Evolutionary conservation across 2,888 invertebrate genomes (phyloP), one percentile per base, ranked within the genome.

Genomic region (Thumatha senex): DNA sequence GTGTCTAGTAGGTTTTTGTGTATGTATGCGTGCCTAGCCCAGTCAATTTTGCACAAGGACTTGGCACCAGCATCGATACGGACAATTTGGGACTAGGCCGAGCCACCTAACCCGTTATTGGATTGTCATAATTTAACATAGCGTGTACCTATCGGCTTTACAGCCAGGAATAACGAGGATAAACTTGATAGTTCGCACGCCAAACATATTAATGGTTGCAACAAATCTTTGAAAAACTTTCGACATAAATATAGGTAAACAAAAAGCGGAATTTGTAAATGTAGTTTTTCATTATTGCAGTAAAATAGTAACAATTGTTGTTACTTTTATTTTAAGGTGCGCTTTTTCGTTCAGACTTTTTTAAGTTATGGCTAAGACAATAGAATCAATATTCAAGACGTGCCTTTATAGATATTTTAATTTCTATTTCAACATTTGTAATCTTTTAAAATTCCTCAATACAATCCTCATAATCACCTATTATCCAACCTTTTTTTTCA

Each of bases 41-140:
- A 63, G 67, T 63, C 66, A 68, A 74, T 73, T 74, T 72, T 74
- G 75, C 74, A 70, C 73, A 57, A 70, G 70, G 70, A 87, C 80
- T 89, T 90, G 89, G 90, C 88, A 89, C 74, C 77, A 58, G 67
- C 66, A 64, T 75, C 82, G 81, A 80, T 78, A 77, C 80, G 76
- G 70, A 85, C 86, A 83, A 88, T 90, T 89, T 88, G 86, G 87
- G 84, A 72, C 63, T 80, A 72, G 70, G 80, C 86, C 86, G 80
- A 82, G 63, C 65, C 57, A 85, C 84, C 86, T 82, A 86, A 78
- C 82, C 80, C 78, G 83, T 84, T 89, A 90, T 88, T 86, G 88
- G 86, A 82, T 86, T 87, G 86, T 88, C 86, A 88, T 89, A 86
- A 89, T 84, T 89, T 84, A 84, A 80, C 82, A 82, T 81, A 67